These are phyloP conservation scores for Dolichotis patagonum DNA, from an alignment of 2,113 vertebrate genomes.

Conservation along the genomic window DNA sequence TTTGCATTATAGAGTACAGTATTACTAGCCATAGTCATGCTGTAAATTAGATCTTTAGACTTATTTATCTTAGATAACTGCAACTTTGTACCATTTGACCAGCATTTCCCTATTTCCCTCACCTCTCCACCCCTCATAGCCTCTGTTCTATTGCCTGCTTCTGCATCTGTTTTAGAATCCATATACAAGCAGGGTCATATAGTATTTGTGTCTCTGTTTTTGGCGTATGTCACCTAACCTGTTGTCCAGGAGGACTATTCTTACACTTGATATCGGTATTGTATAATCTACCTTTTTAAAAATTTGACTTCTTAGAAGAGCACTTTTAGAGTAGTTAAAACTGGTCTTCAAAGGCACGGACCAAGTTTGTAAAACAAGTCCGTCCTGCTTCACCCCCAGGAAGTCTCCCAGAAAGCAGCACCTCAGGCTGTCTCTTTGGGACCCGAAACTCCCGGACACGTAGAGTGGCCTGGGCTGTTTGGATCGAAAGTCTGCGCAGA, in stretches of 20 bases:
- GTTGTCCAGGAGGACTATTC: background rate
- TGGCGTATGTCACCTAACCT: background rate
- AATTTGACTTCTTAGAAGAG: background rate
- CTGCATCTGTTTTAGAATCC: background rate
- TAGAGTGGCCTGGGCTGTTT: too few relatives aligned
- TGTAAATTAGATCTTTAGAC: background rate
- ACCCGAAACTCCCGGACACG: too few relatives aligned
- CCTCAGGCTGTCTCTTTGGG: too few relatives aligned
- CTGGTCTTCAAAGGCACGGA: conserved; percentile 45
- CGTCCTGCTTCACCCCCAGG: too few relatives aligned
- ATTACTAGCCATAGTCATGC: background rate
- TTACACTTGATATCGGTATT: background rate
- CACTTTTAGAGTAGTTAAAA: background rate
- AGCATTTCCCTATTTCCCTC: background rate
- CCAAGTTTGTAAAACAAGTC: conserved; percentile 22
- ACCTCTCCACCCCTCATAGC: background rate
- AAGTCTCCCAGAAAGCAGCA: too few relatives aligned
- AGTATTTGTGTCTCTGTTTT: background rate
- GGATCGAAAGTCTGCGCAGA: too few relatives aligned
- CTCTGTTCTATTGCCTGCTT: background rate
- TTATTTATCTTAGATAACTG: background rate
- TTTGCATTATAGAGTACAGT: background rate
- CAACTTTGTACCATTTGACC: background rate
- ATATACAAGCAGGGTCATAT: background rate
- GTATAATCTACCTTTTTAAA: background rate